Conservation (phyloP, 2,888 invertebrate genomes). For the Flexamia atlantica region DNA sequence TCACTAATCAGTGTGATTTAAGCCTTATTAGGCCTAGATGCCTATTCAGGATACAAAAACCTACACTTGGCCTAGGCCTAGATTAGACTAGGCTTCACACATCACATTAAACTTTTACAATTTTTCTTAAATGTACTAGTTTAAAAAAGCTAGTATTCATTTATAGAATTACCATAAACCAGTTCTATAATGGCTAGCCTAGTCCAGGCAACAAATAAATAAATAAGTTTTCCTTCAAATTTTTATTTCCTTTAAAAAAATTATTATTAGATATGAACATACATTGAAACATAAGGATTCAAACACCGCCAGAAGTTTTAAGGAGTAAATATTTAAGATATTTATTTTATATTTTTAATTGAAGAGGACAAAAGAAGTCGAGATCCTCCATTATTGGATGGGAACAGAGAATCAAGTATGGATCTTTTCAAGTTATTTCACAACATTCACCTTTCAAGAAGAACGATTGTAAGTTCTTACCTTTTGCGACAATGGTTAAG, state of each 20-base stretch:
- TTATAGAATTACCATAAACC: too few species aligned
- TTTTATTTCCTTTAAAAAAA: not conserved
- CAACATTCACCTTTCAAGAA: slow-evolving; percentile 1
- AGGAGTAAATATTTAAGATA: not conserved
- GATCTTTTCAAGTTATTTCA: slow-evolving; percentile 36
- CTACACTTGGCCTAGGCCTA: too few species aligned
- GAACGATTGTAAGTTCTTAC: not conserved
- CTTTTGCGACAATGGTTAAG: slow-evolving; percentile 26
- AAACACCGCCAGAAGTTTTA: not conserved
- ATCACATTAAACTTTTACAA: too few species aligned
- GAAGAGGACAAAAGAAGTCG: slow-evolving; percentile 66
- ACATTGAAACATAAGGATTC: not conserved
- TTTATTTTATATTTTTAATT: not conserved
- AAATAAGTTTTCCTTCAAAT: not conserved
- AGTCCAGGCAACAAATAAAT: slow-evolving; percentile 5
- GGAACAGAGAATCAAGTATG: slow-evolving; percentile 20
- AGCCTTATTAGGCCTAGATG: too few species aligned
- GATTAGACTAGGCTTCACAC: too few species aligned
- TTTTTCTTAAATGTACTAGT: too few species aligned
- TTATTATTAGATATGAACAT: not conserved
- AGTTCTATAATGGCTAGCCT: slow-evolving; percentile 1
- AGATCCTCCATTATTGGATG: slow-evolving; percentile 66
- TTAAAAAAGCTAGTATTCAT: too few species aligned
- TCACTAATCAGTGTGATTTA: too few species aligned
- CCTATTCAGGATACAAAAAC: too few species aligned